A percentile compares a stretch with the other conserved stretches of the same genome.
Conservation (phyloP, 2,797 vertebrate species). For the Dendrocincla tyrannina region DNA sequence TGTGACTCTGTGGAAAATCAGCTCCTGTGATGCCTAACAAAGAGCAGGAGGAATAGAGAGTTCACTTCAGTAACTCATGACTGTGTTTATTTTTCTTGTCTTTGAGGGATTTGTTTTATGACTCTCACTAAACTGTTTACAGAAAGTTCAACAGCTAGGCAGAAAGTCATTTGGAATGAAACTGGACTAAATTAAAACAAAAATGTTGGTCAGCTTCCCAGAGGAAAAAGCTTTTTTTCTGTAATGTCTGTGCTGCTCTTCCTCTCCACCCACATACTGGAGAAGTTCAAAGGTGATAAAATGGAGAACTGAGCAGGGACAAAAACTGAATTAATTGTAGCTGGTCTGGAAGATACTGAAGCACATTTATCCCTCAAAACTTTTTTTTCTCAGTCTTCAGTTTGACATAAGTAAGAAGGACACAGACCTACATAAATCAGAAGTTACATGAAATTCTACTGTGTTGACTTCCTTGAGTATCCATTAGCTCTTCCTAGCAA, state of each 20-base stretch:
- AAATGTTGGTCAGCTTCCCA: background rate
- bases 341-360: background rate
- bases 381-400: background rate
- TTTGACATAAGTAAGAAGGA: background rate
- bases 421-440: background rate
- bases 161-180: constrained; percentile 33
- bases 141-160: background rate
- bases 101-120: constrained; percentile 47
- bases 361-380: background rate
- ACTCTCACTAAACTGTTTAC: constrained; percentile 39
- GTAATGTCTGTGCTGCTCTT: background rate
- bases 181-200: constrained; percentile 15
- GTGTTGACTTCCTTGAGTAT: background rate
- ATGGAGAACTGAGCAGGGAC: background rate
- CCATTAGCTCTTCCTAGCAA: background rate
- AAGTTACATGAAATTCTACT: background rate
- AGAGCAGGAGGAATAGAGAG: background rate
- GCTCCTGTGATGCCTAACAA: background rate
- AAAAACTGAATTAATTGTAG: background rate
- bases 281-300: background rate
- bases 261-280: background rate
- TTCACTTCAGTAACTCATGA: constrained; percentile 10
- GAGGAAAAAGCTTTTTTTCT: background rate
- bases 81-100: constrained; percentile 27
- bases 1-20: constrained; percentile 30